Conservation (phyloP, 1,140 invertebrate genomes). For the Bombus fervidus region DNA sequence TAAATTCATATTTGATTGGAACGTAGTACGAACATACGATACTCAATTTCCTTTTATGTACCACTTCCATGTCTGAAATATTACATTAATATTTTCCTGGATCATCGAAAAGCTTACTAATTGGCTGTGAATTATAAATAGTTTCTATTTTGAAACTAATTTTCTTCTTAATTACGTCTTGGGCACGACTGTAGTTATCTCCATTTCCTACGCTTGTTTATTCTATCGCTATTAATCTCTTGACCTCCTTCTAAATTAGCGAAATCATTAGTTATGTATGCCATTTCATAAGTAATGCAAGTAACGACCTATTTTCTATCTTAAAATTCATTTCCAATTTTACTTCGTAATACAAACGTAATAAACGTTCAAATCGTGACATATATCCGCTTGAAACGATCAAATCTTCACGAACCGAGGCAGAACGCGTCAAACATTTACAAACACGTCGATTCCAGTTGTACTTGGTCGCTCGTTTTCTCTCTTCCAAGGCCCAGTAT, state of each 20-base stretch:
- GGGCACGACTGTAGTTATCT: too few species aligned
- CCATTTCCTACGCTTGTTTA: too few species aligned
- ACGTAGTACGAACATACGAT: not conserved
- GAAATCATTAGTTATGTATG: too few species aligned
- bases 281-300: too few species aligned
- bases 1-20: not conserved
- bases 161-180: too few species aligned
- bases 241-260: too few species aligned
- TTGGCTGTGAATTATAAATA: not conserved
- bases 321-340: not conserved
- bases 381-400: slow-evolving; percentile 33
- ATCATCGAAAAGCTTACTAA: not conserved
- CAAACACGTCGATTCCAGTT: slow-evolving; percentile 56
- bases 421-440: slow-evolving; percentile 55
- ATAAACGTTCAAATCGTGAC: too few species aligned
- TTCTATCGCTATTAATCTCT: too few species aligned
- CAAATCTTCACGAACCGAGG: slow-evolving; percentile 45
- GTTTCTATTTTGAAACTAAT: not conserved
- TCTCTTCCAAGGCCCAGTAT: not conserved
- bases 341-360: too few species aligned
- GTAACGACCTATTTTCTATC: not conserved
- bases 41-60: not conserved
- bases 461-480: not conserved
- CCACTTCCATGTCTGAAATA: not conserved
- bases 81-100: not conserved